Conservation (phyloP, 2,888 invertebrate genomes). For the Melanchra persicariae region DNA sequence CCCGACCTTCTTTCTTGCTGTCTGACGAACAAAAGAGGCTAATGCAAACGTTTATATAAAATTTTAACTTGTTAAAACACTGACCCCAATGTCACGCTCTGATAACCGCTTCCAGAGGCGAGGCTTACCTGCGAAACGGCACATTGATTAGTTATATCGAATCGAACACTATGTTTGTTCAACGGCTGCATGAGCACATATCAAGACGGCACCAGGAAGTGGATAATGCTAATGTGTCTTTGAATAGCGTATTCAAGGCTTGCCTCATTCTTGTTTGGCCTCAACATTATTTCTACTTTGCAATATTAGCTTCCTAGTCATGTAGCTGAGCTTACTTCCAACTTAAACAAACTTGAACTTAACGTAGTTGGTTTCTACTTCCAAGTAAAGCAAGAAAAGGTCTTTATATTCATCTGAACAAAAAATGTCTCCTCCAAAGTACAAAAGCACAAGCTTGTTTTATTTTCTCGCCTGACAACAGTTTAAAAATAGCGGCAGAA, state of each 20-base stretch:
- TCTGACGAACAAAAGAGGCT: conserved; percentile 86
- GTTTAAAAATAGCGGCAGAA: conserved; percentile 77
- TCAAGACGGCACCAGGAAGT: conserved; percentile 86
- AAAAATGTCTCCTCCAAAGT: conserved; percentile 66
- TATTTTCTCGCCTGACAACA: conserved; percentile 76
- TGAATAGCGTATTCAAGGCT: conserved; percentile 89
- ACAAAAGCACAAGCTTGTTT: conserved; percentile 73
- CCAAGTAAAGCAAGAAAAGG: conserved; percentile 60
- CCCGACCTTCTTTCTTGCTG: conserved; percentile 88
- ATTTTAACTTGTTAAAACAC: conserved; percentile 81
- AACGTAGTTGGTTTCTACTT: conserved; percentile 50
- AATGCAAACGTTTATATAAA: conserved; percentile 81
- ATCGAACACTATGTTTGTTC: conserved; percentile 72
- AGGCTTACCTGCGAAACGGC: conserved; percentile 76
- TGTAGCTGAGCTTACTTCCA: conserved; percentile 62
- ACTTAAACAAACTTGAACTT: conserved; percentile 57
- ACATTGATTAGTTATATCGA: conserved; percentile 75
- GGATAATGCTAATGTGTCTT: conserved; percentile 88
- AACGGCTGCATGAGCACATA: conserved; percentile 79
- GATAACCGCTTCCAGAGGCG: conserved; percentile 81
- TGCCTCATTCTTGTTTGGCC: conserved; percentile 84
- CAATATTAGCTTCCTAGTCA: conserved; percentile 82
- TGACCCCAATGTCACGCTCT: conserved; percentile 87
- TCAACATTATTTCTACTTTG: conserved; percentile 81
- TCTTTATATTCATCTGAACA: conserved; percentile 24